Evolutionary conservation across 2,888 invertebrate genomes (phyloP).

Genomic region (Drosophila tripunctata): DNA sequence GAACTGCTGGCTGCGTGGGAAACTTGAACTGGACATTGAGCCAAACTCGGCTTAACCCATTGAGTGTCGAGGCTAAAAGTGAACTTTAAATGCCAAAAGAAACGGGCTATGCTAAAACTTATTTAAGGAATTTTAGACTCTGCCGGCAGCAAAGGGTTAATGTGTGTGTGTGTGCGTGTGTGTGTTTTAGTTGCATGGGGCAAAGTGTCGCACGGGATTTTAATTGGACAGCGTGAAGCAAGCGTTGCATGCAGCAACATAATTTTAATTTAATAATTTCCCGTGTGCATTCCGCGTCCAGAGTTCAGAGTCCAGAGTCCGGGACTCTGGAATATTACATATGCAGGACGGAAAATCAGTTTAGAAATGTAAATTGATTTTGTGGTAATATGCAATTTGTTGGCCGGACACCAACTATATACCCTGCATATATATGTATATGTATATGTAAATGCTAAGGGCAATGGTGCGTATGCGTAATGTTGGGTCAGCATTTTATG

Average conservation of each 20-base stretch:
- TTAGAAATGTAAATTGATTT: conserved; percentile 78
- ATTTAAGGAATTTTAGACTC: not conserved
- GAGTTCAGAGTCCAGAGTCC: not conserved
- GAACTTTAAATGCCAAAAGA: not conserved
- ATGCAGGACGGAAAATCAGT: conserved; percentile 69
- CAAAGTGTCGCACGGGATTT: conserved; percentile 48
- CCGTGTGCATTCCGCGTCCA: conserved; percentile 50
- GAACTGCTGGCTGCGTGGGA: not conserved
- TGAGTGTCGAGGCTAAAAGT: not conserved
- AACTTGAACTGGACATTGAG: conserved; percentile 8
- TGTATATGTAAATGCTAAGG: conserved; percentile 6
- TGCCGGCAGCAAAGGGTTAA: conserved; percentile 8
- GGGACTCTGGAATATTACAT: conserved; percentile 38
- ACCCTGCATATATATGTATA: not conserved
- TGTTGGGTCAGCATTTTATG: conserved; percentile 56
- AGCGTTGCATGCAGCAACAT: conserved; percentile 66
- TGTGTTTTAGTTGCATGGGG: conserved; percentile 1
- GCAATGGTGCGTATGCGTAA: conserved; percentile 72
- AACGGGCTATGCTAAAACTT: not conserved
- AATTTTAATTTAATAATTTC: conserved; percentile 79
- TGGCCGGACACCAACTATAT: conserved; percentile 36
- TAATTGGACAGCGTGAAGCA: conserved; percentile 66
- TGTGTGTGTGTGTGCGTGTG: not conserved
- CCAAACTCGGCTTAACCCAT: conserved; percentile 35
- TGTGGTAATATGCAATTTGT: conserved; percentile 76